These are phyloP conservation scores for Macrophya alboannulata DNA, from an alignment of 2,888 invertebrate genomes.

Conservation along the genomic window DNA sequence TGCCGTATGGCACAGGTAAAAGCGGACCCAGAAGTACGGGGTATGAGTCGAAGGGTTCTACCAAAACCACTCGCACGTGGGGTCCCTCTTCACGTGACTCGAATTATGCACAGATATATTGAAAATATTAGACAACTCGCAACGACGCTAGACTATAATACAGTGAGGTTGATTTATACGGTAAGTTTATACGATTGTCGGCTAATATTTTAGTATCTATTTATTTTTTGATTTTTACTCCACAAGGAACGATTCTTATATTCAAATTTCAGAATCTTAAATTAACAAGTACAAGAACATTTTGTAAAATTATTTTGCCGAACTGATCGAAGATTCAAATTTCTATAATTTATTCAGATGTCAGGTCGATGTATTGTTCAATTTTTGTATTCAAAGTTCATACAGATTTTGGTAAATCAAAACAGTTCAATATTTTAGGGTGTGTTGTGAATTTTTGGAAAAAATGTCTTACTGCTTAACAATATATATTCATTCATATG, in stretches of 20 bases:
- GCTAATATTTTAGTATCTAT: neutral
- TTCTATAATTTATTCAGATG: too few species aligned
- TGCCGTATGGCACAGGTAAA: conserved; percentile 5
- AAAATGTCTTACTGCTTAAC: too few species aligned
- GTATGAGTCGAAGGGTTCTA: neutral
- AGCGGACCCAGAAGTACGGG: conserved; percentile 1
- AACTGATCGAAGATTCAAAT: too few species aligned
- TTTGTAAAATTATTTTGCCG: too few species aligned
- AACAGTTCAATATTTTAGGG: too few species aligned
- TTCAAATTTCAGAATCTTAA: neutral
- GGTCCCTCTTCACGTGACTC: conserved; percentile 40
- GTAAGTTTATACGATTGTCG: conserved; percentile 23
- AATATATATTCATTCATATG: too few species aligned
- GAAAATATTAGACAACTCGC: conserved; percentile 9
- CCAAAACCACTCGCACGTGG: conserved; percentile 30
- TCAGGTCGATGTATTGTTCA: too few species aligned
- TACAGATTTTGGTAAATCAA: too few species aligned
- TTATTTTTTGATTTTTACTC: neutral
- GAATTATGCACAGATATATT: conserved; percentile 37
- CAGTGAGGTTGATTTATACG: conserved; percentile 14
- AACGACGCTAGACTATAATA: neutral
- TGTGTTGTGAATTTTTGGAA: too few species aligned
- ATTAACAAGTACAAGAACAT: too few species aligned
- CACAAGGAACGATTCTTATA: neutral
- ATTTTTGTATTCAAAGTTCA: too few species aligned